Percentiles rank a stretch among this genome's conserved stretches.
Conservation (phyloP, 2,113 vertebrate species). For the Dicentrarchus labrax region DNA sequence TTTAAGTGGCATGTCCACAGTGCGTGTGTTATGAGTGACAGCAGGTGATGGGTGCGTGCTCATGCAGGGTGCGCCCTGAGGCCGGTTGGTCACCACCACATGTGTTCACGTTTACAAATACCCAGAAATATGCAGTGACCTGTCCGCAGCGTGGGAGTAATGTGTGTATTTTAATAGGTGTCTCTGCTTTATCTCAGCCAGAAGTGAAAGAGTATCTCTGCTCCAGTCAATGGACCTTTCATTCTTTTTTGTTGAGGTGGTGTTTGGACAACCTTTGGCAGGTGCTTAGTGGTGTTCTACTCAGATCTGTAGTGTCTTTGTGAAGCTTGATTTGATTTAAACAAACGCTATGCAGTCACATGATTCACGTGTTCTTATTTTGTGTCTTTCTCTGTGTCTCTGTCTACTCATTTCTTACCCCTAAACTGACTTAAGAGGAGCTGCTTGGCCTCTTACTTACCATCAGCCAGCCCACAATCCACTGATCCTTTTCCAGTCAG, state of each 20-base stretch:
- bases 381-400: neutral
- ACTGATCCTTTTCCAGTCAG: constrained; percentile 11
- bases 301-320: constrained; percentile 51
- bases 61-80: constrained; percentile 49
- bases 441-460: constrained; percentile 11
- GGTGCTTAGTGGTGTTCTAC: constrained; percentile 54
- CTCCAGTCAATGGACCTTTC: constrained; percentile 67
- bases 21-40: constrained; percentile 64
- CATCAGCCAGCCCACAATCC: neutral
- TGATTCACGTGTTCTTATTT: constrained; percentile 22
- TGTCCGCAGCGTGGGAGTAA: constrained; percentile 30
- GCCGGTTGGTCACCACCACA: constrained; percentile 41
- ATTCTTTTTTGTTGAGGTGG: constrained; percentile 55
- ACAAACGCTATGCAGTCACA: constrained; percentile 14
- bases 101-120: constrained; percentile 4
- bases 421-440: neutral
- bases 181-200: constrained; percentile 66
- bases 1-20: constrained; percentile 61
- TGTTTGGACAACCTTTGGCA: constrained; percentile 70
- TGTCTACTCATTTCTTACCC: neutral
- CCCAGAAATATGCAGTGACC: neutral
- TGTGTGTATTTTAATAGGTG: constrained; percentile 57
- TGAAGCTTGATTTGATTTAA: constrained; percentile 44
- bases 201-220: constrained; percentile 54
- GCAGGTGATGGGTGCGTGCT: constrained; percentile 73